Evolutionary conservation across 1,140 invertebrate genomes (phyloP).

Genomic region (Drosophila auraria): DNA sequence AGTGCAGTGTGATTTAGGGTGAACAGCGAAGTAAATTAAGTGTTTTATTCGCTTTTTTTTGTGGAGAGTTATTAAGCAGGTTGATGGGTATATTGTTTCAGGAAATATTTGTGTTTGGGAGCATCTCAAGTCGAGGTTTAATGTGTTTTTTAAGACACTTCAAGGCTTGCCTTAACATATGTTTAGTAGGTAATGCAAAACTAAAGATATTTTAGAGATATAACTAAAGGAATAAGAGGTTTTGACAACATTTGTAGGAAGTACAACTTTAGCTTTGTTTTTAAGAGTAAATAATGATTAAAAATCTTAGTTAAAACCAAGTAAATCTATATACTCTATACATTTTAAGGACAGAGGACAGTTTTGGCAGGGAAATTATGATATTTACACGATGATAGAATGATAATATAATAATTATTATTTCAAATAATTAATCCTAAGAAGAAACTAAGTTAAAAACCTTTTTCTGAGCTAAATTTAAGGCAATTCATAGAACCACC

Average conservation of each 20-base stretch:
- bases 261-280: not conserved
- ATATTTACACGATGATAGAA: no score
- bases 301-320: not conserved
- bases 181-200: not conserved
- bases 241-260: not conserved
- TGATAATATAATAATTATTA: no score
- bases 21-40: not conserved
- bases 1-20: slow-evolving; percentile 3
- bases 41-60: slow-evolving; percentile 4
- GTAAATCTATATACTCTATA: no score
- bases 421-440: no score
- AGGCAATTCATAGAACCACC: slow-evolving; percentile 1
- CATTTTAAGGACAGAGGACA: not conserved
- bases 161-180: not conserved
- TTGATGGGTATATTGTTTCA: not conserved
- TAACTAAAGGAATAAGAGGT: not conserved
- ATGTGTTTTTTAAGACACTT: not conserved
- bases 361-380: no score
- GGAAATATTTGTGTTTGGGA: not conserved
- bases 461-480: no score
- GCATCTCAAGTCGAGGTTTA: not conserved
- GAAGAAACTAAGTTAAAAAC: no score
- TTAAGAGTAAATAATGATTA: not conserved
- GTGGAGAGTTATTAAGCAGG: not conserved
- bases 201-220: not conserved